A percentile compares a stretch with the other conserved stretches of the same genome.
Evolutionary conservation across 1,140 invertebrate species (phyloP).

Genomic region (Caenorhabditis remanei): DNA sequence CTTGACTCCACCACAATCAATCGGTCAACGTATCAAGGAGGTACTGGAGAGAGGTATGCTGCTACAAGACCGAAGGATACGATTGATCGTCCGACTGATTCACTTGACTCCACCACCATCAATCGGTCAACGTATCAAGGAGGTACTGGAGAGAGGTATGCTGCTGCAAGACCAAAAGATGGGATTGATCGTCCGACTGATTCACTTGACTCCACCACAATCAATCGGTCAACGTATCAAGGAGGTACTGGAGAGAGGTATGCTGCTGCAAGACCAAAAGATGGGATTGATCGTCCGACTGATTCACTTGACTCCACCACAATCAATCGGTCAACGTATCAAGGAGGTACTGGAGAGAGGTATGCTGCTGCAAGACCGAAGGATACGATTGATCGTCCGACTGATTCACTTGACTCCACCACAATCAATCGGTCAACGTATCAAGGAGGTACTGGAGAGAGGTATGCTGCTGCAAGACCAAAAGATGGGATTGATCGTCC

Average conservation of each 20-base stretch:
- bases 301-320: background rate
- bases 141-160: constrained; percentile 10
- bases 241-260: constrained; percentile 24
- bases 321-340: constrained; percentile 20
- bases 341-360: constrained; percentile 16
- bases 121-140: constrained; percentile 27
- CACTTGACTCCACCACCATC: background rate
- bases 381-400: constrained; percentile 22
- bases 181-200: constrained; percentile 23
- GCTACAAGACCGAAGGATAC: background rate
- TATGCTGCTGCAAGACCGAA: background rate
- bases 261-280: background rate
- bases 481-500: constrained; percentile 32
- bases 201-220: background rate
- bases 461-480: background rate
- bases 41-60: background rate
- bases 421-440: constrained; percentile 25
- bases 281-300: constrained; percentile 24
- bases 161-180: constrained; percentile 11
- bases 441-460: constrained; percentile 32
- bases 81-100: constrained; percentile 26
- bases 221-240: constrained; percentile 34
- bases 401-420: background rate
- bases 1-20: constrained; percentile 5
- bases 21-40: constrained; percentile 23